phyloP scores from a whole-genome alignment of 2,888 invertebrate species.

The Synanthedon andrenaeformis region DNA sequence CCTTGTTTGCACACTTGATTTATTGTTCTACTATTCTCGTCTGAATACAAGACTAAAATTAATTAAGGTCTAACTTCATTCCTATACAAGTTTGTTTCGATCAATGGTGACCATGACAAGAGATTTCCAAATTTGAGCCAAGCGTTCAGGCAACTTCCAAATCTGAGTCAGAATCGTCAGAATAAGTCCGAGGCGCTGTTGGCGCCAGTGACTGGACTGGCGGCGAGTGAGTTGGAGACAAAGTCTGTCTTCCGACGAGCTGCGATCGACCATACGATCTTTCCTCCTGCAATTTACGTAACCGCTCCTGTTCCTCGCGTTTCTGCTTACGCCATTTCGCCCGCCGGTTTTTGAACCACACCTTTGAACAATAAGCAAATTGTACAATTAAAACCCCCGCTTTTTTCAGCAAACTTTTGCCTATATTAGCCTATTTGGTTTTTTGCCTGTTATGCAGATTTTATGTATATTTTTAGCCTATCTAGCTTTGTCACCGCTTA shows the following conservation, averaged over 20 bases:
- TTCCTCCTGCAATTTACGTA: slow-evolving; percentile 86
- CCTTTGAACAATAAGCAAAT: slow-evolving; percentile 70
- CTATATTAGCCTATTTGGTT: no score
- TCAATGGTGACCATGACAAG: neutral
- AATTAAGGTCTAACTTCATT: no score
- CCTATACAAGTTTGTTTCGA: no score
- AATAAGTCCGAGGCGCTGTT: slow-evolving; percentile 54
- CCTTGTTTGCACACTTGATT: no score
- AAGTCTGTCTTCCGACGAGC: slow-evolving; percentile 30
- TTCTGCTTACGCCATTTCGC: slow-evolving; percentile 98
- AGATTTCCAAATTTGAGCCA: neutral
- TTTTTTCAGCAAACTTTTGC: no score
- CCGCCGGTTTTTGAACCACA: slow-evolving; percentile 96
- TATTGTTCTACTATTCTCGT: no score
- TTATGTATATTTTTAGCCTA: no score
- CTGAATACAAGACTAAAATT: no score
- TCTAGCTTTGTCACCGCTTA: no score
- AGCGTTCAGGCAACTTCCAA: slow-evolving; percentile 80
- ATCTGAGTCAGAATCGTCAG: slow-evolving; percentile 83
- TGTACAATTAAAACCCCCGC: neutral
- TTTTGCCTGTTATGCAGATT: no score
- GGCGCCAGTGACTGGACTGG: slow-evolving; percentile 25
- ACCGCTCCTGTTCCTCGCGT: slow-evolving; percentile 85
- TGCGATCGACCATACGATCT: slow-evolving; percentile 62
- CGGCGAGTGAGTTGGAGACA: slow-evolving; percentile 39